Evolutionary conservation across 1,140 invertebrate genomes (phyloP), one percentile per base, ranked within the genome.

Genomic region (Dermatophagoides farinae): DNA sequence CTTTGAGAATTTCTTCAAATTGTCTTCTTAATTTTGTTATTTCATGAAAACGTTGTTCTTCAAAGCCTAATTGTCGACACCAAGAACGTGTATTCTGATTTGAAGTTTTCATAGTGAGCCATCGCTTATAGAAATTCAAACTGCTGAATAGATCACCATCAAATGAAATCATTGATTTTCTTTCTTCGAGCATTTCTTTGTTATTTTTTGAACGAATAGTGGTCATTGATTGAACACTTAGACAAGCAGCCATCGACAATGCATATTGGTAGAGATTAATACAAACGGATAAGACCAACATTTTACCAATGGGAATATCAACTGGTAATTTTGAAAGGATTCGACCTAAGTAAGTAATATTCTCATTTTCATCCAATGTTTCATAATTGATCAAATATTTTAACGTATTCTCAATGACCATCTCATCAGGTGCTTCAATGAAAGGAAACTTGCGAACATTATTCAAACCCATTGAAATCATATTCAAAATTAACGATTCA

Each of bases 41-140:
- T 74, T 97, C 92, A 68, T 96, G 97, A 70, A 98, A 86, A 55
- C 92, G 76, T 70, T 97, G 91, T 69, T 97, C 92, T 72, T 97
- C 91, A 5, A 97, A 74, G 6, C 88, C 89, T 62, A 88, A 72
- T 61, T 82, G 77, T 65, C 77, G 80, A 67, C 89, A 92, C 92
- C 92, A 98, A 64, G 81, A 80, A 55, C 80, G 75, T 41, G 80
- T 80, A 12, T 73, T 74, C 14, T 31, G 31, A 31, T 31, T 31
- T 8, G 31, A 31, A 14, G 65, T 46, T 69, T 90, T 90, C 14
- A 85, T 75, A 66, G 82, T 77, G 20, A 95, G 72, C 92, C 92
- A 97, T 68, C 86, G 84, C 71, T 82, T 81, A 73, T 88, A 97
- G 10, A 84, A 77, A 68, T 87, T 87, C 0, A 98, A 73, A 10